A percentile compares a stretch with the other conserved stretches of the same genome.
These are phyloP conservation scores for Menidia beryllina DNA, from an alignment of 2,113 vertebrate species.

Conservation along the genomic window DNA sequence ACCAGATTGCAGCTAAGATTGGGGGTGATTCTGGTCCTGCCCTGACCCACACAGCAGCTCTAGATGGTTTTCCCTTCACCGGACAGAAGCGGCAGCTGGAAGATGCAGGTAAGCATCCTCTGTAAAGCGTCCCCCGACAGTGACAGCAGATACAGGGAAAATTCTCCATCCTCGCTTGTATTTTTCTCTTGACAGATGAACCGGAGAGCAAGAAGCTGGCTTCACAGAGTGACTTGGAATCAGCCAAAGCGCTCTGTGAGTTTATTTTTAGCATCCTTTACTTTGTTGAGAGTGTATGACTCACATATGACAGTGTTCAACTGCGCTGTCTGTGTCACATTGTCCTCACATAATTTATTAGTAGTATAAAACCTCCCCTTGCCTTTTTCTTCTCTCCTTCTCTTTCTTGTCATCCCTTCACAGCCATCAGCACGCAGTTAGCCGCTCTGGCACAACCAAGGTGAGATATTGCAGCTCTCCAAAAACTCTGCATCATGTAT, in stretches of 20 bases:
- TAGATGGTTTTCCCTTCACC: constrained; percentile 86
- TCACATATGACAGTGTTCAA: background rate
- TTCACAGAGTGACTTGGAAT: constrained; percentile 86
- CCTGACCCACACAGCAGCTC: constrained; percentile 86
- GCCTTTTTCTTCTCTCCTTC: constrained; percentile 63
- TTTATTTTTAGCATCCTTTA: background rate
- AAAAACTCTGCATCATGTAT: background rate
- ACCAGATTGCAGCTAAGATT: constrained; percentile 94
- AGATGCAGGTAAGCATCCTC: constrained; percentile 85
- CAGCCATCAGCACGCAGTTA: constrained; percentile 89
- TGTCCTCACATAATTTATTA: background rate
- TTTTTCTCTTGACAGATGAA: constrained; percentile 82
- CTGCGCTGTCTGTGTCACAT: constrained; percentile 4
- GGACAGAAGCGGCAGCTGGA: constrained; percentile 92
- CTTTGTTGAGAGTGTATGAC: background rate
- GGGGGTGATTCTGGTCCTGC: constrained; percentile 88
- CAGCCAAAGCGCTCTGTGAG: constrained; percentile 68
- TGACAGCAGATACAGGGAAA: background rate
- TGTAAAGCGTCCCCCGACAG: background rate
- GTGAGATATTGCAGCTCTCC: constrained; percentile 45
- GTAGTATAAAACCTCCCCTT: constrained; percentile 35
- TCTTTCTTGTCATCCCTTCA: background rate
- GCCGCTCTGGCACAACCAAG: constrained; percentile 89
- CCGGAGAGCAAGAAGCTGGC: constrained; percentile 91
- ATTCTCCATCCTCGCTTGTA: background rate